Percentiles rank a stretch among this genome's conserved stretches.
Evolutionary conservation across 2,888 invertebrate genomes (phyloP).

Genomic region (Coelopa pilipes): DNA sequence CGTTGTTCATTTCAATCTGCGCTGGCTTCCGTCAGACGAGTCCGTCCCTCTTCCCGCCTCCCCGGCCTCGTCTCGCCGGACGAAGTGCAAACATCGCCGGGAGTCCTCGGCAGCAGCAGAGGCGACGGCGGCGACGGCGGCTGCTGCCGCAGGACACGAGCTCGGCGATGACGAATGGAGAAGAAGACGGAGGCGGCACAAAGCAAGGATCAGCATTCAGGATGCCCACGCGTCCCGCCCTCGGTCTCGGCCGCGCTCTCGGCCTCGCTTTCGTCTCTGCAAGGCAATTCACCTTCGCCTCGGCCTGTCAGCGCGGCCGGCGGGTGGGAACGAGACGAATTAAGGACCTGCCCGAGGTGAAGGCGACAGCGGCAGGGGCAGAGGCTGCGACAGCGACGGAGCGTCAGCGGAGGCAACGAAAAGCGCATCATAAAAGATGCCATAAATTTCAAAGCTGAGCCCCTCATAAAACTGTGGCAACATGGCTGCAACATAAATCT

Average conservation of each 20-base stretch:
- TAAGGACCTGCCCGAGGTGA: background rate
- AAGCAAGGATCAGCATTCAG: background rate
- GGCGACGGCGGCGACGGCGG: background rate
- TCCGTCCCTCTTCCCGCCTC: background rate
- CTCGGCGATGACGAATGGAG: background rate
- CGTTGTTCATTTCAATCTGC: conserved; percentile 34
- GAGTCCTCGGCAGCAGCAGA: background rate
- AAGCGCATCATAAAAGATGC: conserved; percentile 23
- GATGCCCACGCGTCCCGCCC: background rate
- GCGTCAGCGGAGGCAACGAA: background rate
- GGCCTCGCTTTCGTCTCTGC: too few species aligned
- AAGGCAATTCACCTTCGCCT: conserved; percentile 16
- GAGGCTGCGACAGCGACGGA: background rate
- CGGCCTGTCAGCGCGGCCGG: background rate
- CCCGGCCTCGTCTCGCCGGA: background rate
- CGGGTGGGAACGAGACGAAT: background rate
- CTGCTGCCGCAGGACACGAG: background rate
- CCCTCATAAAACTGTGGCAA: background rate
- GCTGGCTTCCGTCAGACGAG: background rate
- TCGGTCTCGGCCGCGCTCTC: background rate
- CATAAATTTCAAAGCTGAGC: background rate
- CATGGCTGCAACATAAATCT: background rate
- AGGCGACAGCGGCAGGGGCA: background rate
- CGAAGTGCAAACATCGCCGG: conserved; percentile 2
- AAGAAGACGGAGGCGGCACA: background rate